phyloP scores from a whole-genome alignment of 2,797 vertebrate genomes.

The Sebastiscus albofasciatus region DNA sequence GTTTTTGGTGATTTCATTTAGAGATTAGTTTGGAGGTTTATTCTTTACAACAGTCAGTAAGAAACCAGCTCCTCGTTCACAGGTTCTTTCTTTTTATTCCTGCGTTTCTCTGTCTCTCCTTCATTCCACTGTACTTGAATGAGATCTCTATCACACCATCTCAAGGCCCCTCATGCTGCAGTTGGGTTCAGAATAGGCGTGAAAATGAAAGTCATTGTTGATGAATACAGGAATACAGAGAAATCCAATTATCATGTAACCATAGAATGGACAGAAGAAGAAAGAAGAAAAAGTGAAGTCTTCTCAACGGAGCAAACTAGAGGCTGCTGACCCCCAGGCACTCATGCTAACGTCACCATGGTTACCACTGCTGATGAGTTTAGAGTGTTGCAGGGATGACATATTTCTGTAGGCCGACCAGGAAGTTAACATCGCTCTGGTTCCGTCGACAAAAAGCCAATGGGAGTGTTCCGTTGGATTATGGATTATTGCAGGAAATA shows the following conservation, averaged over 20 bases:
- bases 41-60: not conserved
- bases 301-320: not conserved
- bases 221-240: conserved; percentile 1
- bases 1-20: not conserved
- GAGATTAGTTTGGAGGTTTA: not conserved
- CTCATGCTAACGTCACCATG: conserved; percentile 1
- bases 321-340: not conserved
- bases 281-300: not conserved
- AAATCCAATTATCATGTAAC: not conserved
- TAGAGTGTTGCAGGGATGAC: not conserved
- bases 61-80: not conserved
- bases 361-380: conserved; percentile 12
- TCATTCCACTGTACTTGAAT: not conserved
- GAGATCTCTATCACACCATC: not conserved
- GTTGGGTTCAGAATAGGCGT: not conserved
- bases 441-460: too few species aligned
- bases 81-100: not conserved
- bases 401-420: too few species aligned
- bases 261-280: not conserved
- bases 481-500: too few species aligned
- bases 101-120: not conserved
- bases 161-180: not conserved
- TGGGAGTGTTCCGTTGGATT: too few species aligned
- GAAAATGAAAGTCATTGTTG: not conserved
- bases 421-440: too few species aligned